Percentiles rank a stretch among this genome's conserved stretches.
These are phyloP conservation scores for Phalacrocorax pelagicus DNA, from an alignment of 2,113 vertebrate genomes.

Conservation along the genomic window DNA sequence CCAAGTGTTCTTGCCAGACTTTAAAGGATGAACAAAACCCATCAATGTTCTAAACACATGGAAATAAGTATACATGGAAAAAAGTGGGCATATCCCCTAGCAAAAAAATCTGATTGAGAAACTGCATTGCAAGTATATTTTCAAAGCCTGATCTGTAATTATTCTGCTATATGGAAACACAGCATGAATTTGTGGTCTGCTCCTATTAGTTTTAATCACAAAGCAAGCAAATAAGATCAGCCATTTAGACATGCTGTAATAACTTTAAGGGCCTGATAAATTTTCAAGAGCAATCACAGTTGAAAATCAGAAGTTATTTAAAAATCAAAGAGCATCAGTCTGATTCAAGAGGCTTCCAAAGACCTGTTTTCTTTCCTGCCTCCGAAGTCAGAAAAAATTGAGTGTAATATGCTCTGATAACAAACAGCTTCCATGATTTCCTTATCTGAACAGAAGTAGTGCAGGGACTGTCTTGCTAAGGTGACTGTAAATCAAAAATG, in stretches of 20 bases:
- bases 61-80: background rate
- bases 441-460: slow-evolving; percentile 12
- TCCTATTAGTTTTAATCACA: slow-evolving; percentile 13
- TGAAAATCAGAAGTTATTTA: background rate
- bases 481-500: background rate
- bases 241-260: background rate
- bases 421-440: background rate
- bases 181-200: slow-evolving; percentile 8
- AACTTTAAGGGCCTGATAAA: background rate
- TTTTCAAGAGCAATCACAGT: background rate
- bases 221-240: slow-evolving; percentile 35
- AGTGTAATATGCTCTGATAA: background rate
- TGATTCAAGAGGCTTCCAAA: background rate
- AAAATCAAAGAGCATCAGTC: background rate
- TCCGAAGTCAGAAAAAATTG: background rate
- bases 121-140: slow-evolving; percentile 12
- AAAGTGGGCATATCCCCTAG: background rate
- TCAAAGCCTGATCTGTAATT: slow-evolving; percentile 30
- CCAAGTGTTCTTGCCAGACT: background rate
- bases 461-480: background rate
- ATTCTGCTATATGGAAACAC: background rate
- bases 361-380: background rate
- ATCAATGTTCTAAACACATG: background rate
- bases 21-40: background rate
- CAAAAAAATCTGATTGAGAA: slow-evolving; percentile 2